These are phyloP conservation scores for Sarcophaga caerulescens DNA, from an alignment of 2,888 invertebrate genomes.

Conservation along the genomic window DNA sequence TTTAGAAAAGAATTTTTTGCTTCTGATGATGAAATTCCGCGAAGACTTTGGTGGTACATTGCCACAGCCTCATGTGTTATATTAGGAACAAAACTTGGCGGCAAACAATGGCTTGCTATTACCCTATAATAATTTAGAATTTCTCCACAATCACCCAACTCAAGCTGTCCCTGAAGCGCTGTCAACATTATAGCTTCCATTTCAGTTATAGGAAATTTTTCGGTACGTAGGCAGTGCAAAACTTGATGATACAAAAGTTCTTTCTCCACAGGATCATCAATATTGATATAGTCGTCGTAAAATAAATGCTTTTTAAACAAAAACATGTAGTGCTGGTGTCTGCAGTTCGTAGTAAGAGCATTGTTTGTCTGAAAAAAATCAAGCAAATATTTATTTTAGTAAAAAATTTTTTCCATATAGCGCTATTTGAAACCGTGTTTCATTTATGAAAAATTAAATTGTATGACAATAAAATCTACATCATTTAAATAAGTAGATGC, in stretches of 20 bases:
- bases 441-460: too few species aligned
- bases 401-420: too few species aligned
- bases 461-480: too few species aligned
- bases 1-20: constrained; percentile 96
- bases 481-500: too few species aligned
- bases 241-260: constrained; percentile 97
- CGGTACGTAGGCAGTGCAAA: constrained; percentile 93
- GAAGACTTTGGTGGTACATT: constrained; percentile 94
- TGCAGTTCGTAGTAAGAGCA: constrained; percentile 80
- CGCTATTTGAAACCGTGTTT: too few species aligned
- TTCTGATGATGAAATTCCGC: constrained; percentile 92
- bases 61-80: constrained; percentile 92
- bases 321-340: constrained; percentile 85
- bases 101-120: constrained; percentile 91
- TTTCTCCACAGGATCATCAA: constrained; percentile 94
- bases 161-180: constrained; percentile 95
- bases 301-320: constrained; percentile 92
- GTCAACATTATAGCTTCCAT: constrained; percentile 97
- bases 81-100: constrained; percentile 89
- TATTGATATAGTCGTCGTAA: constrained; percentile 89
- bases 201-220: constrained; percentile 95
- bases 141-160: constrained; percentile 91
- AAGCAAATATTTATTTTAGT: background rate
- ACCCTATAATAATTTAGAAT: constrained; percentile 85
- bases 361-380: constrained; percentile 77